phyloP scores from a whole-genome alignment of 2,797 vertebrate genomes.

The Hyperoplus lanceolatus region DNA sequence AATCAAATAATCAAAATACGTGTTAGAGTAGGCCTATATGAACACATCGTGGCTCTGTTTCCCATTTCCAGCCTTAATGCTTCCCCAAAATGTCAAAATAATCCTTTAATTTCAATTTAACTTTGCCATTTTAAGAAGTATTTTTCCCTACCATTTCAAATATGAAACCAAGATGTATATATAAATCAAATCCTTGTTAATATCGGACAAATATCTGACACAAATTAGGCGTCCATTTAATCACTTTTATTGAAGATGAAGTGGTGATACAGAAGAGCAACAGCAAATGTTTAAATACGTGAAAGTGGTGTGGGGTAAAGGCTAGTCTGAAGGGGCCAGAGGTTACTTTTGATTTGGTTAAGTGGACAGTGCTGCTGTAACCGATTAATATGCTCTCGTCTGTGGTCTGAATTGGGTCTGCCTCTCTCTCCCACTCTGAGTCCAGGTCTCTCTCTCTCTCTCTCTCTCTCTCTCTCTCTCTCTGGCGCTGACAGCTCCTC shows the following conservation, averaged over 20 bases:
- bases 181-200: neutral
- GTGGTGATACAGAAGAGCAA: slow-evolving; percentile 21
- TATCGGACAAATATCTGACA: neutral
- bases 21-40: neutral
- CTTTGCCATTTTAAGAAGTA: neutral
- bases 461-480: neutral
- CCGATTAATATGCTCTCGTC: slow-evolving; percentile 42
- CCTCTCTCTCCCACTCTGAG: slow-evolving; percentile 43
- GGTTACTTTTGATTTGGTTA: slow-evolving; percentile 48
- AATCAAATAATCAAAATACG: neutral
- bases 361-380: slow-evolving; percentile 58
- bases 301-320: slow-evolving; percentile 45
- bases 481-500: slow-evolving; percentile 59
- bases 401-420: slow-evolving; percentile 38
- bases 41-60: neutral
- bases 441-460: slow-evolving; percentile 32
- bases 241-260: slow-evolving; percentile 16
- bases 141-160: neutral
- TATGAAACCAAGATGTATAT: neutral
- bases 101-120: neutral
- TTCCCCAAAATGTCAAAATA: neutral
- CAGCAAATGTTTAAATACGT: slow-evolving; percentile 14
- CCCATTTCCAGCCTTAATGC: neutral
- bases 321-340: slow-evolving; percentile 49
- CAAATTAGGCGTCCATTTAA: slow-evolving; percentile 12